Conservation (phyloP, 2,797 vertebrate species). For the Callimico goeldii region DNA sequence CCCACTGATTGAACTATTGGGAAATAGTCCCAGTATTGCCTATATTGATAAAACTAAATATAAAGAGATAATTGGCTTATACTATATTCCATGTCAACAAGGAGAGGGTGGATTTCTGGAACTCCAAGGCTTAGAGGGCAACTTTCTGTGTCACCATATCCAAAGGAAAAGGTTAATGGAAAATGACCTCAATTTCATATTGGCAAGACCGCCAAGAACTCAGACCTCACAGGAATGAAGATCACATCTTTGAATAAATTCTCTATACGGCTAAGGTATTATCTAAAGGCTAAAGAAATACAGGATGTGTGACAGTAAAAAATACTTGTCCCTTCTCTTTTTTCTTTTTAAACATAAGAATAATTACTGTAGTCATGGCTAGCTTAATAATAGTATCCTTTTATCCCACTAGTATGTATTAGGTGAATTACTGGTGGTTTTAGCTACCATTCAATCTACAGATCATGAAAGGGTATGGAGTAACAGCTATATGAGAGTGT, state of each 20-base stretch:
- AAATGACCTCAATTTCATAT: slow-evolving; percentile 24
- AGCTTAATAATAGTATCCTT: not conserved
- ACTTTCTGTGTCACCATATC: not conserved
- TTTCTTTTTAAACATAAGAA: not conserved
- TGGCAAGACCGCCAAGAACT: not conserved
- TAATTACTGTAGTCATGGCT: not conserved
- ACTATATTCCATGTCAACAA: not conserved
- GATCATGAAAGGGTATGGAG: not conserved
- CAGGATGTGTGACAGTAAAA: not conserved
- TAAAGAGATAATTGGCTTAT: not conserved
- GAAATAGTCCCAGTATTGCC: not conserved
- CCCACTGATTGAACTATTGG: not conserved
- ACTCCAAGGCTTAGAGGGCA: not conserved
- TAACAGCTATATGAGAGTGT: not conserved
- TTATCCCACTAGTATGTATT: not conserved
- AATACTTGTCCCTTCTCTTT: not conserved
- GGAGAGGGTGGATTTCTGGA: not conserved
- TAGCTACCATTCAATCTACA: not conserved
- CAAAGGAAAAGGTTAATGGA: not conserved
- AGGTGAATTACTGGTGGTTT: not conserved
- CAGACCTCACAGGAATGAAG: not conserved
- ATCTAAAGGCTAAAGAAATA: not conserved
- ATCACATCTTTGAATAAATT: slow-evolving; percentile 14
- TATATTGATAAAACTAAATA: not conserved
- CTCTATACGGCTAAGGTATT: not conserved